Evolutionary conservation across 2,113 vertebrate genomes (phyloP), one percentile per base, ranked within the genome.

Genomic region (Brachionichthys hirsutus): DNA sequence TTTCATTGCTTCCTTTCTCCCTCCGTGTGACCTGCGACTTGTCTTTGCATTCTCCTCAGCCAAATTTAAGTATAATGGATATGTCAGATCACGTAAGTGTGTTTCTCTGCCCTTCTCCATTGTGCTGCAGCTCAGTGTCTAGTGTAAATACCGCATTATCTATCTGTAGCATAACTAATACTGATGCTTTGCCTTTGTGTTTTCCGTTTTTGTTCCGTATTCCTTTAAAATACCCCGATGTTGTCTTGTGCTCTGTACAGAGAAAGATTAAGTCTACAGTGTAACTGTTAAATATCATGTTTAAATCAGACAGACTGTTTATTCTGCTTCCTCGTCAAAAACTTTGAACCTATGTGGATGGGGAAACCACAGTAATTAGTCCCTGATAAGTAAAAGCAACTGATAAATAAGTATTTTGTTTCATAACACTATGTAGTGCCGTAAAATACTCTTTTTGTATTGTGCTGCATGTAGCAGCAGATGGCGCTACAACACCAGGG

Each of bases 11-110:
- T 81, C 77, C 62, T 87, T 69, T 87, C 40, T 89, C 77, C 78
- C 84, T 80, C 82, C 78, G 82, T 85, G 88, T 91, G 91, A 91
- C 87, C 82, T 89, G 82, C 89, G 86, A 90, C 88, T 84, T 91
- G 89, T 91, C 89, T 92, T 90, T 92, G 84, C 87, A 90, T 89
- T 91, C 82, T 89, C 81, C 89, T 90, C 87, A 92, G 92, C 92
- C 85, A 92, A 92, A 91, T 91, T 90, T 92, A 92, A 91, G 87
- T 92, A 90, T 93, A 92, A 93, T 81, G 90, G 92, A 92, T 91
- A 82, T 92, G 89, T 92, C 90, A 90, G 87, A 90, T 84, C 92
- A 92, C 89, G 92, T 93, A 93, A 93, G 92, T 93, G 83, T 88
- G 85, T 88, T 85, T 88, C 85, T 88, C 87, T 78, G 85, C 89